Evolutionary conservation across 35 echinoderm and acorn worm species (phyloP), one percentile per base, ranked within the genome.

Genomic region (Stichopus chloronotus): DNA sequence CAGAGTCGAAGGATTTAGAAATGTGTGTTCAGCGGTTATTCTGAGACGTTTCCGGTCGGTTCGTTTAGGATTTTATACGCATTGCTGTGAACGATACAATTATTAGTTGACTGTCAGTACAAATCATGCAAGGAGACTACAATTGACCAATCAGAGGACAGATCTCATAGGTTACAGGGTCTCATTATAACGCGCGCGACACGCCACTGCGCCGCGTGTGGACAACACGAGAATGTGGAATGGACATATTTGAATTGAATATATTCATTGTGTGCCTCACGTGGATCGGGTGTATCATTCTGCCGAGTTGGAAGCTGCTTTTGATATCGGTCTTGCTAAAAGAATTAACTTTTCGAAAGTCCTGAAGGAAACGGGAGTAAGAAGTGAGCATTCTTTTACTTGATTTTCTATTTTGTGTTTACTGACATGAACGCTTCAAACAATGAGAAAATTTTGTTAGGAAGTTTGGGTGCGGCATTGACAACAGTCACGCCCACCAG

Each of bases 201-300:
- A 74, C 22, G 69, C 22, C 69, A 74, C 69, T 74, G 69, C 69
- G 7, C 69, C 17, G 69, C 69, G 69, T 74, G 69, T 74, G 14
- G 19, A 74, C 69, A 16, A 7, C 19, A 7, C 17, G 69, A 43
- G 30, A 19, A 74, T 74, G 69, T 74, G 69, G 17, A 74, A 74
- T 14, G 17, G 69, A 74, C 69, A 74, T 74, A 65, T 65, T 65
- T 65, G 61, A 65, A 74, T 74, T 74, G 69, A 74, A 19, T n/a
- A 14, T 7, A 74, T 74, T 74, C 69, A 74, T 74, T 74, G 69
- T 74, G 69, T 74, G 69, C 69, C 69, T 74, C 69, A 74, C 17
- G 69, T 74, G 69, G 69, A 74, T 74, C 69, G 69, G 69, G 69
- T 74, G 69, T 74, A 74, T 20, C 69, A 20, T 14, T 74, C 69